A percentile compares a stretch with the other conserved stretches of the same genome.
Conservation (phyloP, 2,888 invertebrate species). For the Mythimna lalbum region DNA sequence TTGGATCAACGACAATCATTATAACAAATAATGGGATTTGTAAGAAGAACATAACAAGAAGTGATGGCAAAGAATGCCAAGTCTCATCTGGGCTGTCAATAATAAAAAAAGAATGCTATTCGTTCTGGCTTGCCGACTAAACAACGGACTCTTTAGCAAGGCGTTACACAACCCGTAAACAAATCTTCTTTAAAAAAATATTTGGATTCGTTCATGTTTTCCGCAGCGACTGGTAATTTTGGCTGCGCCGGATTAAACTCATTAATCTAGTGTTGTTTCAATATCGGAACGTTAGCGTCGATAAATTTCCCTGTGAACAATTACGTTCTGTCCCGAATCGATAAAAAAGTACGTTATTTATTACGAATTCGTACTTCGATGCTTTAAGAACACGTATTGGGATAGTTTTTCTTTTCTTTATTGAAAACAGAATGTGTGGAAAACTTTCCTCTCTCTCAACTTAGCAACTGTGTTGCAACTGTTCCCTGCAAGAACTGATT, state of each 20-base stretch:
- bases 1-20: too few species aligned
- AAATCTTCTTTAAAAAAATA: conserved; percentile 16
- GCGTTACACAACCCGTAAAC: background rate
- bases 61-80: too few species aligned
- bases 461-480: background rate
- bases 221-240: conserved; percentile 60
- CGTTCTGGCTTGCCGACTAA: background rate
- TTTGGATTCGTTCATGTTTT: conserved; percentile 31
- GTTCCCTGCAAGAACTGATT: background rate
- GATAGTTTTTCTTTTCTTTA: conserved; percentile 16
- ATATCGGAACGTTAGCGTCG: conserved; percentile 73
- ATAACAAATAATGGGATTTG: too few species aligned
- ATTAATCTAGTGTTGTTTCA: conserved; percentile 78
- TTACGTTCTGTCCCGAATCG: conserved; percentile 69
- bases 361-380: conserved; percentile 54
- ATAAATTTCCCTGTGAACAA: conserved; percentile 77
- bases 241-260: conserved; percentile 72
- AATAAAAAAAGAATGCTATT: too few species aligned
- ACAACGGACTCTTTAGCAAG: background rate
- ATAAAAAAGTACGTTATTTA: conserved; percentile 74
- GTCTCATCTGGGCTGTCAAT: too few species aligned
- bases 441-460: background rate
- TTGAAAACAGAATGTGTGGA: background rate
- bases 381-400: conserved; percentile 22
- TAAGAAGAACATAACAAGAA: too few species aligned